Evolutionary conservation across 2,888 invertebrate species (phyloP), one percentile per base, ranked within the genome.

Genomic region (Caenorhabditis angaria): DNA sequence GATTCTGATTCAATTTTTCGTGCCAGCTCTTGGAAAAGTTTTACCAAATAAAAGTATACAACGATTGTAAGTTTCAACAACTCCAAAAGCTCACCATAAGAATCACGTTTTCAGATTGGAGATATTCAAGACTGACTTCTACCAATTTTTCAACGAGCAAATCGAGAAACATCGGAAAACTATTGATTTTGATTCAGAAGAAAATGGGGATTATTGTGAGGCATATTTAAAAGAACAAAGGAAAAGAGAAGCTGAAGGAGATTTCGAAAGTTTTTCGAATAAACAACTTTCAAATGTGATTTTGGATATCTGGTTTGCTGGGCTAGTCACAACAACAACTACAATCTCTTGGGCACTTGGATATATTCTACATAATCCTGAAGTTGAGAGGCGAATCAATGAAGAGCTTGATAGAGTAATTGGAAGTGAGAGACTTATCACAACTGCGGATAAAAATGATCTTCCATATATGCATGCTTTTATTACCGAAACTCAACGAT

Each of bases 391-490:
- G 22, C 78, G 78, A 29, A 48, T 81, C 8, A 78, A 80, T 18
- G 68, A 65, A 3, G 81, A 81, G 55, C 51, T 81, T 60, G 70
- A 78, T 50, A 59, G 66, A 25, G 78, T 78, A 3, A 76, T 81
- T 22, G 80, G 74, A 53, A 53, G 59, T 27, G 72, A 69, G 28
- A 27, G 81, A 14, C 50, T 76, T 14, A 64, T 81, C n/a, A 75
- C 70, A 0, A 74, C 65, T 12, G 68, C 68, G 24, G 81, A 81
- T 60, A 80, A 80, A 58, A 67, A 61, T 27, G 59, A 61, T 20
- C 67, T 81, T 1, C 62, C 66, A n/a, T 81, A 78, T 54, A 64
- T 69, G 41, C 62, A 66, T 27, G 81, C 81, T 4, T 69, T 81
- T 27, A 62, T 81, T 32, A 78, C 70, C 59, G 70, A 75, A 32